Evolutionary conservation across 2,888 invertebrate species (phyloP).

Genomic region (Dolomedes plantarius): DNA sequence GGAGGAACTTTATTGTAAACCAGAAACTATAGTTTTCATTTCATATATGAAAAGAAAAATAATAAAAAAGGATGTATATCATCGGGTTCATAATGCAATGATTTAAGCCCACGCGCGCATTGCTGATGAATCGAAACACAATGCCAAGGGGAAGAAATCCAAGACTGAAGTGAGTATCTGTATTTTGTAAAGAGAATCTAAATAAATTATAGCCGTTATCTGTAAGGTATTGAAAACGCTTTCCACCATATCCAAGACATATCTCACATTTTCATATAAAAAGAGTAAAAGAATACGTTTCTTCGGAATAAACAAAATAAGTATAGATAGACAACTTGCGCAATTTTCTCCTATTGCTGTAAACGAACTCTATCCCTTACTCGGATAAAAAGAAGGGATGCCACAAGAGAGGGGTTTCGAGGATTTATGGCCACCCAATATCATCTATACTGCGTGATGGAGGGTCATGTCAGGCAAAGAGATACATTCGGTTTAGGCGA

Average conservation of each 20-base stretch:
- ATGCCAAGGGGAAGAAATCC: too few relatives aligned
- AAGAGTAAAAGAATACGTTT: conserved; percentile 11
- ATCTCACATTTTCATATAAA: conserved; percentile 10
- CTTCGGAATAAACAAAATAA: neutral
- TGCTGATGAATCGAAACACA: too few relatives aligned
- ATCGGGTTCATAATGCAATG: too few relatives aligned
- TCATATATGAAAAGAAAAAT: too few relatives aligned
- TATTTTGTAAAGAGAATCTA: neutral
- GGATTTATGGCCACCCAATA: conserved; percentile 65
- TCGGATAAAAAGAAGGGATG: conserved; percentile 14
- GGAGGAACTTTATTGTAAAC: too few relatives aligned
- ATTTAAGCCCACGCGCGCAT: too few relatives aligned
- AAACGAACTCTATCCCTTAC: conserved; percentile 5
- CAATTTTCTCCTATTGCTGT: conserved; percentile 9
- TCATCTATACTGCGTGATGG: conserved; percentile 62
- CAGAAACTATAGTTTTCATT: too few relatives aligned
- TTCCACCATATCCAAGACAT: neutral
- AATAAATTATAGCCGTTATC: neutral
- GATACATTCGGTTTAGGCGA: conserved; percentile 48
- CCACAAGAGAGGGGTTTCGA: conserved; percentile 6
- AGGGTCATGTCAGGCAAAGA: conserved; percentile 54
- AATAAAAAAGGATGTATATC: too few relatives aligned
- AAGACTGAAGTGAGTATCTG: too few relatives aligned
- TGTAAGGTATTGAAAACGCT: neutral
- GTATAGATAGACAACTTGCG: neutral